Evolutionary conservation across 2,113 vertebrate genomes (phyloP), one percentile per base, ranked within the genome.

Genomic region (Lampris incognitus): DNA sequence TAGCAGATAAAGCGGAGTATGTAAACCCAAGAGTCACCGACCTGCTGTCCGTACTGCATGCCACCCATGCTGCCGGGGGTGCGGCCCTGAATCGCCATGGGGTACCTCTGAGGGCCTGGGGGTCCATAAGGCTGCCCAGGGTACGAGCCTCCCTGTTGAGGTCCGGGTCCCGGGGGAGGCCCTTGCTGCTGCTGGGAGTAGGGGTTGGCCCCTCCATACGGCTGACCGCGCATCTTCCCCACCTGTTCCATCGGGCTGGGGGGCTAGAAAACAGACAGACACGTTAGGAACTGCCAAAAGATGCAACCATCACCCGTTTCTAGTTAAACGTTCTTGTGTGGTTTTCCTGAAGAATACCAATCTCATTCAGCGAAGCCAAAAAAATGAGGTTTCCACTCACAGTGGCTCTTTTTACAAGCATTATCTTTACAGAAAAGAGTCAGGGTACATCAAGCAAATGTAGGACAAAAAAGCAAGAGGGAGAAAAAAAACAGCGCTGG

Each of bases 181-280:
- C 94, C 95, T 96, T 96, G 67, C 94, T 96, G 78, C 61, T 96
- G 96, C 64, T 97, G 97, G 4, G 97, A 92, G 89, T 97, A 99
- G 0, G 97, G 96, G 94, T 94, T 97, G 77, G 90, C 94, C 64
- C 94, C 95, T 79, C 95, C 96, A 46, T 97, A 99, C 1, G 95
- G 96, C 92, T 98, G 97, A 71, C 96, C 94, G 62, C 98, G 94
- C 94, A 98, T 98, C 94, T 99, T 99, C 85, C 97, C 97, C 90
- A 98, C 97, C 94, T 97, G 97, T 91, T 99, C 98, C 97, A 99
- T 98, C 0, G 97, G 95, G 91, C 94, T 96, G 4, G 97, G 93
- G 69, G 97, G 95, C 97, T 98, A 90, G 52, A 93, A 67, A 67
- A 81, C 59, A 74, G 8, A 71, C 8, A 66, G 38, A 58, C 10